Conservation (phyloP, 1,140 invertebrate species). For the Laupala kohalensis region DNA sequence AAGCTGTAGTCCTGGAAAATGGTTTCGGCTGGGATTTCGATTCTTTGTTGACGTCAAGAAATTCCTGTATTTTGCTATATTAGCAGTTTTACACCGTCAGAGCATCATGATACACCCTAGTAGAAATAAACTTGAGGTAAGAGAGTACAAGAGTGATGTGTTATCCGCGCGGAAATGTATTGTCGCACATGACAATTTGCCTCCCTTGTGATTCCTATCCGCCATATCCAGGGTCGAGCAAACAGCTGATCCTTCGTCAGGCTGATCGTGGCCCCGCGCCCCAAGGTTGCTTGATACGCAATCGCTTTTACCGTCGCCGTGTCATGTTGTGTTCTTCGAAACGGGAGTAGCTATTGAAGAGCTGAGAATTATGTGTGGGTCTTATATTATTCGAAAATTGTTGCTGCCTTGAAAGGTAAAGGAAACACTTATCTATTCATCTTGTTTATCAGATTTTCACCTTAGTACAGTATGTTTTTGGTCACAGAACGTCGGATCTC, state of each 20-base stretch:
- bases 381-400: not conserved
- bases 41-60: slow-evolving; percentile 6
- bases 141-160: not conserved
- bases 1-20: slow-evolving; percentile 5
- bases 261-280: not conserved
- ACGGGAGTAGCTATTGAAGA: not conserved
- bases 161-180: not conserved
- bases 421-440: not conserved
- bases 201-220: not conserved
- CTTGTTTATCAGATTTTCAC: not conserved
- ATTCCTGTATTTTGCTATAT: not conserved
- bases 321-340: not conserved
- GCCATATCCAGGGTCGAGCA: slow-evolving; percentile 7
- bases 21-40: slow-evolving; percentile 8
- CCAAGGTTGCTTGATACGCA: slow-evolving; percentile 4
- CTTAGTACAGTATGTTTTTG: not conserved
- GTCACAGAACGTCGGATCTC: not conserved
- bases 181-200: not conserved
- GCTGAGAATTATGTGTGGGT: not conserved
- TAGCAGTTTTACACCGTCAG: not conserved
- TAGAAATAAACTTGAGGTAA: slow-evolving; percentile 14
- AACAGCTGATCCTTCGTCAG: slow-evolving; percentile 8
- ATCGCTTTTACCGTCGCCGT: not conserved
- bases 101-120: slow-evolving; percentile 9
- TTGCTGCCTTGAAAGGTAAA: not conserved